Evolutionary conservation across 2,797 vertebrate species (phyloP).

Genomic region (Hypotaenidia okinawae): DNA sequence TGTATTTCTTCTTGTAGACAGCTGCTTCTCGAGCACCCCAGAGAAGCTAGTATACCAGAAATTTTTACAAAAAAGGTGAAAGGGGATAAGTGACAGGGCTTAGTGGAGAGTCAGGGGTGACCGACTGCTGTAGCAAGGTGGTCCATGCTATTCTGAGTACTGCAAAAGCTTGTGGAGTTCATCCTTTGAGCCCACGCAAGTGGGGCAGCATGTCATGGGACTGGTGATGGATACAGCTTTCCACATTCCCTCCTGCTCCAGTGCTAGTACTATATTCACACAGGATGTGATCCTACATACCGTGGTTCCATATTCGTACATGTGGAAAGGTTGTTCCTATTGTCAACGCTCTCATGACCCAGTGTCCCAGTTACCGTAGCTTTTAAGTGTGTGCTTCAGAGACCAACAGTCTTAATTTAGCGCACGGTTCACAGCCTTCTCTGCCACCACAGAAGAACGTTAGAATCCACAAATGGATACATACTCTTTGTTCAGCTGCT

Average conservation of each 20-base stretch:
- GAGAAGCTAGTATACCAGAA: background rate
- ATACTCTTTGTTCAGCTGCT: background rate
- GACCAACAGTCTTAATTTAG: background rate
- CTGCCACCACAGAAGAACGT: background rate
- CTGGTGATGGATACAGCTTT: background rate
- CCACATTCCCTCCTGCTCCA: background rate
- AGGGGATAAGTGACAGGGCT: background rate
- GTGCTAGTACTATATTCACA: background rate
- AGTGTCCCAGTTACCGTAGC: background rate
- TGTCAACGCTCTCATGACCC: background rate
- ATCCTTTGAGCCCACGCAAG: background rate
- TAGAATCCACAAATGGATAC: background rate
- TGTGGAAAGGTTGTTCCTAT: background rate
- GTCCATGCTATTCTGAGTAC: background rate
- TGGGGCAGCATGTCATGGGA: background rate
- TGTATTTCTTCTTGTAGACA: background rate
- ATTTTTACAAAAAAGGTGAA: background rate
- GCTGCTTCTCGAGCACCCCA: background rate
- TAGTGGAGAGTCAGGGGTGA: background rate
- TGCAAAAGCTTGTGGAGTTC: background rate
- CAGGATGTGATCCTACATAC: background rate
- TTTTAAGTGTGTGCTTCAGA: background rate
- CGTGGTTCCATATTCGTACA: background rate
- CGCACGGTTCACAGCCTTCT: background rate
- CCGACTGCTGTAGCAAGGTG: background rate